phyloP scores from a whole-genome alignment of 1,140 invertebrate species.

The Ruditapes philippinarum region DNA sequence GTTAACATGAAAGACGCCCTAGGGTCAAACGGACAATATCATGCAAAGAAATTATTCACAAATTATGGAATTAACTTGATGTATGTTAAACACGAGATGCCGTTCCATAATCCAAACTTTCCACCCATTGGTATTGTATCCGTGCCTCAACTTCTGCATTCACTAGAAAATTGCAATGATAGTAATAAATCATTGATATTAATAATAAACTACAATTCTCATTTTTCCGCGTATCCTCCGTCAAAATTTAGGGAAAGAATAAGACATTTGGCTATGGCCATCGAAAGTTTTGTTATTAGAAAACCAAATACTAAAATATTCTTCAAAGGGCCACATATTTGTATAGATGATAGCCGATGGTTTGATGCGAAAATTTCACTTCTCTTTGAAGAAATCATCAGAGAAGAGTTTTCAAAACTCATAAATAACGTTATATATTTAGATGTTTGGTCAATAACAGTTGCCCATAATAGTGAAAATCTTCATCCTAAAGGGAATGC shows the following conservation, averaged over 20 bases:
- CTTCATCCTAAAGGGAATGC: conserved; percentile 15
- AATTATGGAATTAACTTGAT: conserved; percentile 34
- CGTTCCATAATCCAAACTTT: conserved; percentile 24
- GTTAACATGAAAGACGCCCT: neutral
- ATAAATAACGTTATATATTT: conserved; percentile 28
- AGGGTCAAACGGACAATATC: conserved; percentile 3
- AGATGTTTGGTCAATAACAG: conserved; percentile 33
- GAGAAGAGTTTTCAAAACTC: conserved; percentile 26
- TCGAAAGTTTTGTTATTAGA: neutral
- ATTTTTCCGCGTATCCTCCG: conserved; percentile 32
- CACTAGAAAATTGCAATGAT: neutral
- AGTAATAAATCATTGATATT: neutral
- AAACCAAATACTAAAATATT: conserved; percentile 39
- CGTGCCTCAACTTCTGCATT: neutral
- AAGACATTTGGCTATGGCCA: neutral
- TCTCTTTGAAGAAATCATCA: conserved; percentile 2
- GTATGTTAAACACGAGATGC: conserved; percentile 59
- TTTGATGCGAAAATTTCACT: conserved; percentile 38
- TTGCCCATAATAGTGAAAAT: conserved; percentile 12
- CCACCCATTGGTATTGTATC: neutral
- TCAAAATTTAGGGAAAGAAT: neutral
- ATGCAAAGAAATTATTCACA: neutral
- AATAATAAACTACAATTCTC: conserved; percentile 18
- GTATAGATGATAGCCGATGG: conserved; percentile 35
- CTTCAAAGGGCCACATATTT: conserved; percentile 30